A percentile compares a stretch with the other conserved stretches of the same genome.
Evolutionary conservation across 2,113 vertebrate species (phyloP).

Genomic region (Psophia crepitans): DNA sequence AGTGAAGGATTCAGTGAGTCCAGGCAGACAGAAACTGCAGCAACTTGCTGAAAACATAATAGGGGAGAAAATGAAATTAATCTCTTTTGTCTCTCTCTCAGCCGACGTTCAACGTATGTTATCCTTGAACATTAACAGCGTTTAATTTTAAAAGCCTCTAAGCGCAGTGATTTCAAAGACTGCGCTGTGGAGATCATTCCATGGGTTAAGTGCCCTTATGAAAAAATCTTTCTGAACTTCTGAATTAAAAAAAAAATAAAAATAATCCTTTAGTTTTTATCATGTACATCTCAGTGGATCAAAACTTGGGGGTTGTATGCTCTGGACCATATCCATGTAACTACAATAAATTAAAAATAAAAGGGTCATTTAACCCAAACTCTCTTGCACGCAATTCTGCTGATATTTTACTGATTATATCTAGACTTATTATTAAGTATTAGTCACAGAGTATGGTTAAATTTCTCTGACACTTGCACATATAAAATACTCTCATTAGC

Average conservation of each 20-base stretch:
- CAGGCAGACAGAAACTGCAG: not conserved
- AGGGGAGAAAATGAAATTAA: not conserved
- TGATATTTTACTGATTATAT: slow-evolving; percentile 36
- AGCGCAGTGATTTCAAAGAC: not conserved
- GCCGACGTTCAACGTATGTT: not conserved
- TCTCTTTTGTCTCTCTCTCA: not conserved
- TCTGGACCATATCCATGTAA: not conserved
- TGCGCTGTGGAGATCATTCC: not conserved
- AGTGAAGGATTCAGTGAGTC: not conserved
- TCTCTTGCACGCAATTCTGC: not conserved
- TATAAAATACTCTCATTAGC: slow-evolving; percentile 8
- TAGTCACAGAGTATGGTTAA: slow-evolving; percentile 3
- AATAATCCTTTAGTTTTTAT: not conserved
- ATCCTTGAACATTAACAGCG: not conserved
- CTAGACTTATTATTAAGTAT: slow-evolving; percentile 17
- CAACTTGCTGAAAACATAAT: not conserved
- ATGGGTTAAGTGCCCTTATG: not conserved
- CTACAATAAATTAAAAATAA: slow-evolving; percentile 24
- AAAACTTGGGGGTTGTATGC: not conserved
- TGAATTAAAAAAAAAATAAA: not conserved
- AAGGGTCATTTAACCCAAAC: slow-evolving; percentile 10
- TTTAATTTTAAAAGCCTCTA: not conserved
- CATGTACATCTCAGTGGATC: not conserved
- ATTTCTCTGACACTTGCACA: slow-evolving; percentile 41
- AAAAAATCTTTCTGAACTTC: not conserved